These are phyloP conservation scores for Tipula lateralis DNA, from an alignment of 2,888 invertebrate genomes.

Conservation along the genomic window DNA sequence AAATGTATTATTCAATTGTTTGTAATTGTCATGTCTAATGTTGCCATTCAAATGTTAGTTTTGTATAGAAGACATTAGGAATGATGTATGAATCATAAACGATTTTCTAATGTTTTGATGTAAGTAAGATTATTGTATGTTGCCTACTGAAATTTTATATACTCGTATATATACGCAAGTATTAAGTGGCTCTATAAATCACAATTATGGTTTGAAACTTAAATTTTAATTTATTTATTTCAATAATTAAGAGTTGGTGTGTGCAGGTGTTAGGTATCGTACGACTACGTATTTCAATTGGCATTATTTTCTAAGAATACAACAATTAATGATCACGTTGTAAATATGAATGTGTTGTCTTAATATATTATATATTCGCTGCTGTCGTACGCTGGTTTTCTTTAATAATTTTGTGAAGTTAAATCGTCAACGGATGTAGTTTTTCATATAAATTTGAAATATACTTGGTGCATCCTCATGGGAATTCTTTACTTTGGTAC, in stretches of 20 bases:
- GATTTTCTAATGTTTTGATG: background rate
- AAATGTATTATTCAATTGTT: background rate
- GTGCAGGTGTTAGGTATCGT: background rate
- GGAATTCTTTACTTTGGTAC: no score
- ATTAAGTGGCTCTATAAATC: background rate
- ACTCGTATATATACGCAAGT: background rate
- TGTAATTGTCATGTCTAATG: background rate
- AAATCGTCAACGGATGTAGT: no score
- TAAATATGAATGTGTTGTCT: background rate
- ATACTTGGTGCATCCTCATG: no score
- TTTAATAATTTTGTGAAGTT: no score
- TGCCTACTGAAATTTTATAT: background rate
- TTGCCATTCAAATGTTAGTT: background rate
- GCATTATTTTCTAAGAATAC: background rate
- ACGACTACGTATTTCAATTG: background rate
- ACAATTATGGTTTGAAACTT: background rate
- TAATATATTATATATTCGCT: no score
- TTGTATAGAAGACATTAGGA: background rate
- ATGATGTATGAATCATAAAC: conserved; percentile 1
- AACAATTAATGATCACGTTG: background rate
- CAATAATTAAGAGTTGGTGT: background rate
- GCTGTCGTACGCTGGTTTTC: no score
- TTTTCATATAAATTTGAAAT: no score
- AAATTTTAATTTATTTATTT: background rate
- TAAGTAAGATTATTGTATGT: background rate